Evolutionary conservation across 2,113 vertebrate species (phyloP), one percentile per base, ranked within the genome.

Genomic region (Uria aalge): DNA sequence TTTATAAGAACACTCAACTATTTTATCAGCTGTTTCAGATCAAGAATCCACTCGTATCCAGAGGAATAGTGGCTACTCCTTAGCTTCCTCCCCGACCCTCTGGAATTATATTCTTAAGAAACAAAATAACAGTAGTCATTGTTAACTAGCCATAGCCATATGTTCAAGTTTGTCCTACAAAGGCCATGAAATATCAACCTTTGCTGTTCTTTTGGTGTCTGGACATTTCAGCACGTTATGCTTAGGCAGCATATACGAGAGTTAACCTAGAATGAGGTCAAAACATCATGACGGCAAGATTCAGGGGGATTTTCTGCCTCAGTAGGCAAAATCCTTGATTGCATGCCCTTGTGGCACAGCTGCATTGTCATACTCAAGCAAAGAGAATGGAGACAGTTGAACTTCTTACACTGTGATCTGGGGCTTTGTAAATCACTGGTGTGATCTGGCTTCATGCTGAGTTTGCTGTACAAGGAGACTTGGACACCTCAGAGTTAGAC

Each of bases 21-120:
- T 59, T 92, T 80, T 88, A 95, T 97, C 94, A 95, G 96, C 78
- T 95, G 87, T 90, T 97, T 87, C 87, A 94, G 81, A 76, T 97
- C 92, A 94, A 94, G 59, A 86, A 81, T 81, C 53, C 26, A 18
- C 38, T 36, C 17, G 1, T 26, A 71, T 88, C 68, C 59, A 62
- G 90, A 78, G 48, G 5, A 15, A 32, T 12, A 73, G 52, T 71
- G 83, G 53, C 8, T 26, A 34, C 45, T 78, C 22, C 50, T 78
- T 45, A 59, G 66, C 38, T 80, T 60, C 53, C 38, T 69, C 53
- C 64, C 8, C 38, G 52, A 13, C 41, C 32, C 40, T 60, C 72
- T 85, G 78, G 84, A 83, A 83, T 86, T 86, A 90, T 67, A 82
- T 66, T 66, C 71, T 66, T 91, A 87, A 86, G 71, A 78, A 85